Base-by-base conservation (phyloP, 2,797 vertebrate species). In the Glyptemys insculpta region DNA sequence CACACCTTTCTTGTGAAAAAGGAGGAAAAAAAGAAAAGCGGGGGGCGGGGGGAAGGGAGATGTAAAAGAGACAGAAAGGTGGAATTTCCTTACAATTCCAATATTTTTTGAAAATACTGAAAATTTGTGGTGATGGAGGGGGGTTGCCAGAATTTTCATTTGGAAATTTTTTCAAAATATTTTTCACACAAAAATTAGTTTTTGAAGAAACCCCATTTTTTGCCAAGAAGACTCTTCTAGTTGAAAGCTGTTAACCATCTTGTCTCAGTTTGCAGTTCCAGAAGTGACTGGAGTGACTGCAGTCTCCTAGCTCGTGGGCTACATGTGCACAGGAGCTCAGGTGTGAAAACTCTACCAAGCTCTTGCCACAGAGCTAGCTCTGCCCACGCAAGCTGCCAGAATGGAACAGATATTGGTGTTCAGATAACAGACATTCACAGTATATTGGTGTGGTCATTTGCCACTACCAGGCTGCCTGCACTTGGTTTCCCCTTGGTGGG, bases 1-100 rank as follows among this genome's bases (percentile, higher is more conserved):
- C 84, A 72, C 5, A n/a, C 86, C 89, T 91, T 81, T 86, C 54
- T 59, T 54, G n/a, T 59, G 83, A 90, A 87, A 91, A 86, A 91
- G 83, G n/a, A 85, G 81, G 53, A 44, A 74, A 91, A 89, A 89
- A 85, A 16, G 82, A 19, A 78, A 78, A 89, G 34, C 47, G 3
- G 15, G 11, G 27, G 92, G 68, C 85, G 18, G 8, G 19, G 19
- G 31, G 5, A 16, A 8, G 31, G 4, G 15, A 31, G 15, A 65
- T 65, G 62, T 65, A n/a, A 65, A 34, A 44, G 12, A 23, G 3
- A 44, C 5, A 76, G 49, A 78, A 49, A 44, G 44, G 23, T 47
- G 14, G 74, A 31, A 78, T 49, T 78, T 78, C 47, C 25, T 18
- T 27, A 49, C 25, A 78, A 29, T 27, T 31, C 44, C 25, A 29